A percentile compares a stretch with the other conserved stretches of the same genome.
These are phyloP conservation scores for Timema podura DNA, from an alignment of 2,888 invertebrate species.

Conservation along the genomic window DNA sequence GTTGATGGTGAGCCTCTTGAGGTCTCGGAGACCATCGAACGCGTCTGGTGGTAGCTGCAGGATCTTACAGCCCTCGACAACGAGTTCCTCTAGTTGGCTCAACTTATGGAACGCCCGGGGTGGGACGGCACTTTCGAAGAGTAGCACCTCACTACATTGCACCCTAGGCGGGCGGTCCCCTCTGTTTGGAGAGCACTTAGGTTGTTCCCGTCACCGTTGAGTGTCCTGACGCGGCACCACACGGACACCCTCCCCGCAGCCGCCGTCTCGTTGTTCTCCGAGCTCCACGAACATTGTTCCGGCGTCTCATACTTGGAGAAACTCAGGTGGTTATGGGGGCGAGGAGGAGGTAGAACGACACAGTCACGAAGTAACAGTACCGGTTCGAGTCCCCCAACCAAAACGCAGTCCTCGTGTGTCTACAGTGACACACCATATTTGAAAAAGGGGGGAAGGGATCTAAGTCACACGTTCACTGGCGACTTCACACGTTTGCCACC, in stretches of 20 bases:
- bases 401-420: too few relatives aligned
- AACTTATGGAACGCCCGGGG: constrained; percentile 68
- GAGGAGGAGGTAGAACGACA: constrained; percentile 6
- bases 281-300: constrained; percentile 48
- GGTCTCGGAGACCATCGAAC: constrained; percentile 73
- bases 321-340: constrained; percentile 14
- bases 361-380: background rate
- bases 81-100: constrained; percentile 68
- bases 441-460: too few relatives aligned
- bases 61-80: constrained; percentile 75
- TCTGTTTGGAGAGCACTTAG: constrained; percentile 61
- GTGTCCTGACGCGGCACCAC: constrained; percentile 64
- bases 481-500: too few relatives aligned
- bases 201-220: constrained; percentile 65
- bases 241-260: constrained; percentile 49
- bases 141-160: constrained; percentile 71
- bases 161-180: constrained; percentile 69
- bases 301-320: constrained; percentile 37
- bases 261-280: constrained; percentile 47
- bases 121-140: constrained; percentile 73
- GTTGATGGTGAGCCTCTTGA: constrained; percentile 72
- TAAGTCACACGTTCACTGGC: too few relatives aligned
- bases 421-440: too few relatives aligned
- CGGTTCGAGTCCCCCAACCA: constrained; percentile 14
- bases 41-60: constrained; percentile 69